Evolutionary conservation across 2,888 invertebrate species (phyloP).

Genomic region (Tuta absoluta): DNA sequence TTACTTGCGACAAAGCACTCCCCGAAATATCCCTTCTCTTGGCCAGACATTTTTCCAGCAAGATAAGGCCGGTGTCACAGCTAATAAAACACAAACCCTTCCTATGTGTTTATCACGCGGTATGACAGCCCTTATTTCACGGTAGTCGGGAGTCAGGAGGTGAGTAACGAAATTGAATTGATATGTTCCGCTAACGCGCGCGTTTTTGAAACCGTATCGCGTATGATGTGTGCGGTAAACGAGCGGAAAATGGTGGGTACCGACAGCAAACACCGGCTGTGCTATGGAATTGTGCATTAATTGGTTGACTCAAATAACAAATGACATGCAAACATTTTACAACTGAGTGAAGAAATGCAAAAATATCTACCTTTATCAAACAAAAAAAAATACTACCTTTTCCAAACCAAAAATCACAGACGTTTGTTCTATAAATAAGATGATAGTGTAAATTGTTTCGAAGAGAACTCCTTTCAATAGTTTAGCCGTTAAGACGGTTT

Average conservation of each 20-base stretch:
- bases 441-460: too few relatives aligned
- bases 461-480: too few relatives aligned
- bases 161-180: conserved; percentile 75
- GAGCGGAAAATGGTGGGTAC: conserved; percentile 52
- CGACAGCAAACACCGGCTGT: conserved; percentile 11
- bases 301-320: too few relatives aligned
- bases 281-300: too few relatives aligned
- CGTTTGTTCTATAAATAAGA: too few relatives aligned
- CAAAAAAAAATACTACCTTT: too few relatives aligned
- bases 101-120: conserved; percentile 72
- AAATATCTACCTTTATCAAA: too few relatives aligned
- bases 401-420: too few relatives aligned
- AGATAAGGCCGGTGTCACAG: conserved; percentile 50
- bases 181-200: conserved; percentile 76
- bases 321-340: not conserved
- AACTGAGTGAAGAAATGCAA: not conserved
- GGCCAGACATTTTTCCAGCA: conserved; percentile 15
- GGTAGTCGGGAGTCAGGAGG: conserved; percentile 36
- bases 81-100: conserved; percentile 73
- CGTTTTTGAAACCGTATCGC: conserved; percentile 76
- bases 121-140: conserved; percentile 72
- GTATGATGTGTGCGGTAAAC: conserved; percentile 71
- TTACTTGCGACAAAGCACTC: not conserved
- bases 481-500: too few relatives aligned
- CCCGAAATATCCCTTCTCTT: conserved; percentile 42